Conservation (phyloP, 1,140 invertebrate genomes). For the Drosophila grimshawi region DNA sequence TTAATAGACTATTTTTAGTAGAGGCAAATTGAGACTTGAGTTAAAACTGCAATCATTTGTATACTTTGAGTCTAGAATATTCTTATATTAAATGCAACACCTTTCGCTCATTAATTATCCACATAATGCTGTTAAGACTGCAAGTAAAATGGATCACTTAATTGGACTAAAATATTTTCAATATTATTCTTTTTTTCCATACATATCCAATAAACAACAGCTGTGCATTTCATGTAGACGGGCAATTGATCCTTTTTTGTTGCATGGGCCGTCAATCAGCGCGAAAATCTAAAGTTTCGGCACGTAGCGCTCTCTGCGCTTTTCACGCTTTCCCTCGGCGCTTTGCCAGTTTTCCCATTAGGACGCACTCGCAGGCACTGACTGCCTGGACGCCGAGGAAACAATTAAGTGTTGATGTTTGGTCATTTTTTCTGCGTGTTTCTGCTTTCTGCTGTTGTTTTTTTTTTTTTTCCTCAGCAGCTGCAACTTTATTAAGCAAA, state of each 20-base stretch:
- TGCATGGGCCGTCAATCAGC: slow-evolving; percentile 42
- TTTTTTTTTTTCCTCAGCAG: slow-evolving; percentile 37
- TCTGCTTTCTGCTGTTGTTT: slow-evolving; percentile 6
- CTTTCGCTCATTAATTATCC: too few relatives aligned
- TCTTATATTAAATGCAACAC: too few relatives aligned
- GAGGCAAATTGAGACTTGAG: too few relatives aligned
- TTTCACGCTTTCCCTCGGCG: slow-evolving; percentile 46
- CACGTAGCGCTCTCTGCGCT: slow-evolving; percentile 35
- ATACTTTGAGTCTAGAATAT: too few relatives aligned
- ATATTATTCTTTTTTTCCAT: background rate
- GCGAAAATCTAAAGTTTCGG: slow-evolving; percentile 41
- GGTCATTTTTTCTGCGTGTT: slow-evolving; percentile 61
- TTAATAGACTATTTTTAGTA: too few relatives aligned
- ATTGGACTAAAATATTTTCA: background rate
- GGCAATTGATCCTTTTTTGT: slow-evolving; percentile 5
- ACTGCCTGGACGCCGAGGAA: slow-evolving; percentile 30
- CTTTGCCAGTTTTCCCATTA: slow-evolving; percentile 25
- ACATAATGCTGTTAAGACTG: too few relatives aligned
- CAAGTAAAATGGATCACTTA: background rate
- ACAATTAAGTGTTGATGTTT: slow-evolving; percentile 83
- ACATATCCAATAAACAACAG: slow-evolving; percentile 7
- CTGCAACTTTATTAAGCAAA: slow-evolving; percentile 83
- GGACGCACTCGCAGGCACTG: too few relatives aligned
- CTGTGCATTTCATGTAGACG: slow-evolving; percentile 22
- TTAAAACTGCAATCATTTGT: background rate